A percentile compares a stretch with the other conserved stretches of the same genome.
phyloP scores from a whole-genome alignment of 1,140 invertebrate genomes.

The Linepithema humile region DNA sequence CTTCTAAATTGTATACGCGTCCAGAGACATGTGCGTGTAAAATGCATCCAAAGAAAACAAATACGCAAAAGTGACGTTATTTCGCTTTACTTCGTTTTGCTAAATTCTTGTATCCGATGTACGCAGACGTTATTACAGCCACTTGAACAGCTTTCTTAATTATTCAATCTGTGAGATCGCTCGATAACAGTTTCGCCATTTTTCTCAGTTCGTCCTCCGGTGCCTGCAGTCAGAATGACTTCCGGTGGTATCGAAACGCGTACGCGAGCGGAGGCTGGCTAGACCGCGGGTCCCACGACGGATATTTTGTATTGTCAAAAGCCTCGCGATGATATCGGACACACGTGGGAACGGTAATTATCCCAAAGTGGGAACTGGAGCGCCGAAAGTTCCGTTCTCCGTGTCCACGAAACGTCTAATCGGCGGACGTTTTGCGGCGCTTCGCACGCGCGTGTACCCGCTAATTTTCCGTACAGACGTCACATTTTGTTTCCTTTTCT shows the following conservation, averaged over 20 bases:
- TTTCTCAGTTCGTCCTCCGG: background rate
- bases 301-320: constrained; percentile 61
- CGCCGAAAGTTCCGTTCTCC: constrained; percentile 58
- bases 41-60: background rate
- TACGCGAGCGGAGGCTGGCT: background rate
- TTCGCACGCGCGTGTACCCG: background rate
- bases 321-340: constrained; percentile 54
- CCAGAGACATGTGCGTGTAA: background rate
- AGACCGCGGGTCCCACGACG: constrained; percentile 45
- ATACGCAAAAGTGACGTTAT: background rate
- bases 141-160: no score
- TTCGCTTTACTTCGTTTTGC: constrained; percentile 4
- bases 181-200: constrained; percentile 21
- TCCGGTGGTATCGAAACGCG: background rate
- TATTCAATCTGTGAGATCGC: background rate
- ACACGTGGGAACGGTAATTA: constrained; percentile 60
- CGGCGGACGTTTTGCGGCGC: background rate
- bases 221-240: background rate
- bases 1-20: constrained; percentile 19
- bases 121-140: no score
- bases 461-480: background rate
- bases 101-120: no score
- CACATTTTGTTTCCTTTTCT: background rate
- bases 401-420: constrained; percentile 27
- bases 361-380: constrained; percentile 65